Evolutionary conservation across 2,888 invertebrate species (phyloP).

Genomic region (Sinhomidia bicolor): DNA sequence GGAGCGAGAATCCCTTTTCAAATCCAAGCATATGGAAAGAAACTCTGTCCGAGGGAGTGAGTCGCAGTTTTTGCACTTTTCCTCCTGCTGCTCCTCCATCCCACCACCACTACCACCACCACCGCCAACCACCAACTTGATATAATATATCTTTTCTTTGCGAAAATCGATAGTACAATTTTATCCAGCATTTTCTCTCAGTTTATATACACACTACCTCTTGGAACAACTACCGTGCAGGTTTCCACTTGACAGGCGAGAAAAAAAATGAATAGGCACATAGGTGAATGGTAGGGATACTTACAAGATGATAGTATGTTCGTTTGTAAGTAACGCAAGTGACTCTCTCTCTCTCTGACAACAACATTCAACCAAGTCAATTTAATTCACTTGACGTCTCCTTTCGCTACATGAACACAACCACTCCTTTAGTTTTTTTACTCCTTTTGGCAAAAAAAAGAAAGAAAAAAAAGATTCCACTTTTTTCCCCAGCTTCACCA

Average conservation of each 20-base stretch:
- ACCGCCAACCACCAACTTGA: background rate
- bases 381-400: slow-evolving; percentile 43
- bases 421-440: background rate
- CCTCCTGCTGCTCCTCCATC: slow-evolving; percentile 37
- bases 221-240: background rate
- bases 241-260: slow-evolving; percentile 43
- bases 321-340: background rate
- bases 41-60: background rate
- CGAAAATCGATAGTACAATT: slow-evolving; percentile 39
- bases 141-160: background rate
- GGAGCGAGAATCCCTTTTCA: slow-evolving; percentile 26
- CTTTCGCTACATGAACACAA: background rate
- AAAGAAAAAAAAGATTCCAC: too few relatives aligned
- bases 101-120: too few relatives aligned
- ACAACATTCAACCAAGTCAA: slow-evolving; percentile 38
- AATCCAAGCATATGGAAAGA: slow-evolving; percentile 39
- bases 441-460: slow-evolving; percentile 8
- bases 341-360: slow-evolving; percentile 9
- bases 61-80: slow-evolving; percentile 46
- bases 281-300: background rate
- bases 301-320: background rate
- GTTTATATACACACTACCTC: too few relatives aligned
- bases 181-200: slow-evolving; percentile 35
- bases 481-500: background rate
- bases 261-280: too few relatives aligned